These are phyloP conservation scores for Morpho deidamia DNA, from an alignment of 2,888 invertebrate species.

Conservation along the genomic window DNA sequence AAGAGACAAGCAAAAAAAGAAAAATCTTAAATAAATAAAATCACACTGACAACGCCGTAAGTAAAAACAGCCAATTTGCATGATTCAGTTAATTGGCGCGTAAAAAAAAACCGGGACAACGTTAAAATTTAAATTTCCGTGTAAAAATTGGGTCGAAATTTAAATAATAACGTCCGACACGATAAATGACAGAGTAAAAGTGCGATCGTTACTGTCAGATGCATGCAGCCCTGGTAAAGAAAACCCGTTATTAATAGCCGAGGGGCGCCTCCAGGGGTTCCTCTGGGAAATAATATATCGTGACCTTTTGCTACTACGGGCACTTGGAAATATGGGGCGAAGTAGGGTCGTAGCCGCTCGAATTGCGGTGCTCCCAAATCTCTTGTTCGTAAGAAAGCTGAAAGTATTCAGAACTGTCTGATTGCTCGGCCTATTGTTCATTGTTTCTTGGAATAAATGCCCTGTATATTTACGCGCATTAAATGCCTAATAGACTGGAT, in stretches of 20 bases:
- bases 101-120: slow-evolving; percentile 23
- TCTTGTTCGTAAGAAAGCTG: slow-evolving; percentile 2
- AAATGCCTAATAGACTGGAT: too few species aligned
- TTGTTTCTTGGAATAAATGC: background rate
- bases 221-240: slow-evolving; percentile 58
- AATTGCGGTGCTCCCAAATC: slow-evolving; percentile 10
- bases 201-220: slow-evolving; percentile 70
- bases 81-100: slow-evolving; percentile 28
- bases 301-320: slow-evolving; percentile 46
- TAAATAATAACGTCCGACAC: slow-evolving; percentile 42
- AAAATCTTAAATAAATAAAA: slow-evolving; percentile 11
- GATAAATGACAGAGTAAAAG: slow-evolving; percentile 58
- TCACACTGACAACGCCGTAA: slow-evolving; percentile 11
- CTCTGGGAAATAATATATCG: slow-evolving; percentile 53
- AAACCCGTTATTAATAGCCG: slow-evolving; percentile 65
- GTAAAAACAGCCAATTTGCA: slow-evolving; percentile 22
- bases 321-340: slow-evolving; percentile 31
- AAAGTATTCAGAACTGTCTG: background rate
- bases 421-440: background rate
- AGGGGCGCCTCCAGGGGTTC: slow-evolving; percentile 48
- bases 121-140: slow-evolving; percentile 21
- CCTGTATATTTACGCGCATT: too few species aligned
- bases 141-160: slow-evolving; percentile 33
- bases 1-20: background rate
- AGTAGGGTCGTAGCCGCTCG: slow-evolving; percentile 17